Conservation (phyloP, 92 coral and sea anemone species). For the Epizoanthus ramosus region DNA sequence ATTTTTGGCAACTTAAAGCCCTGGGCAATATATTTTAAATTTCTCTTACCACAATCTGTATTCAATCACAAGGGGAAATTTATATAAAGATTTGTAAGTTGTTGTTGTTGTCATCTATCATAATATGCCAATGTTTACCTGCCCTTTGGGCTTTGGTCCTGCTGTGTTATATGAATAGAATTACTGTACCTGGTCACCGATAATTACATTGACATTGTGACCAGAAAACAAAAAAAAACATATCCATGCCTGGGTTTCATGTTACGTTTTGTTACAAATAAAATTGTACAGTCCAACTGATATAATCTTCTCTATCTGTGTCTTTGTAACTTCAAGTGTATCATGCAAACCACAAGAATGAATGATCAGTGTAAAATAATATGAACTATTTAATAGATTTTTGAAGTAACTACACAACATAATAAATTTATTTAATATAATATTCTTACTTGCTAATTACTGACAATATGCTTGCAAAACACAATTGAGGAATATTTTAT, state of each 20-base stretch:
- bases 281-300: too few species aligned
- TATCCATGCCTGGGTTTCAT: too few species aligned
- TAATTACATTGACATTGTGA: neutral
- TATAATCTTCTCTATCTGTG: neutral
- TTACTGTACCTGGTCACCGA: conserved; percentile 18
- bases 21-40: too few species aligned
- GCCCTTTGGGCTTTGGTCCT: neutral
- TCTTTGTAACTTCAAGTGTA: neutral
- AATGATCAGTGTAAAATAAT: neutral
- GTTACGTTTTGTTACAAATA: too few species aligned
- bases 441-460: conserved; percentile 17
- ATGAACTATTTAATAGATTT: conserved; percentile 1
- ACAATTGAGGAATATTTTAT: neutral
- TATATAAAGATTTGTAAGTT: too few species aligned
- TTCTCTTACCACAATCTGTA: too few species aligned
- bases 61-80: too few species aligned
- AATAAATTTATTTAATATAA: too few species aligned
- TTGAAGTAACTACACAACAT: neutral
- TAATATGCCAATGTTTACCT: neutral
- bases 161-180: neutral
- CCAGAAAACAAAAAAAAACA: neutral
- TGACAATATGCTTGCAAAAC: neutral
- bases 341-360: neutral
- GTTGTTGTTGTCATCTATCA: too few species aligned
- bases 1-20: too few species aligned